Conservation (phyloP, 2,113 vertebrate species). For the Indicator maculatus region DNA sequence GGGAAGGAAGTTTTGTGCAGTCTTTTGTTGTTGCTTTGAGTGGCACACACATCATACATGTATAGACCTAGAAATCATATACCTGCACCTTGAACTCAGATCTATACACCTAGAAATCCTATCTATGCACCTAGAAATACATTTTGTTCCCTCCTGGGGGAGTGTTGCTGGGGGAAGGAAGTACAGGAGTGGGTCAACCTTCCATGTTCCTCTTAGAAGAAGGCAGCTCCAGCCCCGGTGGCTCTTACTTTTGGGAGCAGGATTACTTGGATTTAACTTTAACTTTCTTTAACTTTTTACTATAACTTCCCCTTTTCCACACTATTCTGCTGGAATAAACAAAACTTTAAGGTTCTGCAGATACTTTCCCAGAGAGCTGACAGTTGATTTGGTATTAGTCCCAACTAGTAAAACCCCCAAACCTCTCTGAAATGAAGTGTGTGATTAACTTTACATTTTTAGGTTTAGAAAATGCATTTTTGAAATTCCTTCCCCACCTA, state of each 20-base stretch:
- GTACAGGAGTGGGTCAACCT: fast-evolving
- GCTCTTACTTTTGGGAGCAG: not conserved
- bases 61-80: no score
- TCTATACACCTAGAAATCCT: not conserved
- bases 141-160: fast-evolving
- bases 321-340: not conserved
- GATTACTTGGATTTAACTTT: fast-evolving
- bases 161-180: not conserved
- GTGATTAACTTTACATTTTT: not conserved
- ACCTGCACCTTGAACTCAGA: no score
- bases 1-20: not conserved
- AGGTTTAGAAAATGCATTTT: not conserved
- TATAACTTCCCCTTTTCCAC: no score
- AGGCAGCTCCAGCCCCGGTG: not conserved
- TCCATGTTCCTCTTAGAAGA: not conserved
- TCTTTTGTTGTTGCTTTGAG: not conserved
- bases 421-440: not conserved
- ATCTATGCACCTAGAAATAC: not conserved
- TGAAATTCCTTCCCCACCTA: not conserved
- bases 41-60: not conserved
- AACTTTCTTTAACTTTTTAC: no score
- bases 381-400: not conserved
- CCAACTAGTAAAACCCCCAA: not conserved
- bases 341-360: not conserved
- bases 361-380: not conserved